phyloP scores from a whole-genome alignment of 2,113 vertebrate genomes.

The Ciconia stormi region DNA sequence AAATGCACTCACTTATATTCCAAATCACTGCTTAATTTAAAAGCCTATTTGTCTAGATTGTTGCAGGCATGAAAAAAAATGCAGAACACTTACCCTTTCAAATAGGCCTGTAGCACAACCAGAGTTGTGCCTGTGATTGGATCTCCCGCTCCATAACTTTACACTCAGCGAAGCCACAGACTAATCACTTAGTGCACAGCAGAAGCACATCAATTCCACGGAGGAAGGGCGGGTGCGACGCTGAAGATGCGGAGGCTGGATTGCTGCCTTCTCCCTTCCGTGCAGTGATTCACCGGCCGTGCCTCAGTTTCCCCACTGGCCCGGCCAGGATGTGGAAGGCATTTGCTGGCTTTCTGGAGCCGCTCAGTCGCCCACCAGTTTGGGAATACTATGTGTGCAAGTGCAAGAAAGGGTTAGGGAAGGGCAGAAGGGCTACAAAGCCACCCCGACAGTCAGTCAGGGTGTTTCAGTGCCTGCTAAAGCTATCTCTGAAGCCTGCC shows the following conservation, averaged over 20 bases:
- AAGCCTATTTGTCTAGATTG: slow-evolving; percentile 81
- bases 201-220: neutral
- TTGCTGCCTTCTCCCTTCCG: neutral
- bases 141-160: slow-evolving; percentile 51
- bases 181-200: slow-evolving; percentile 20
- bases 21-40: slow-evolving; percentile 96
- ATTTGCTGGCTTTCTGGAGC: neutral
- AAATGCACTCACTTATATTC: slow-evolving; percentile 99
- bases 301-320: slow-evolving; percentile 11
- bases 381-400: neutral
- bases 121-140: slow-evolving; percentile 58
- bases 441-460: accelerated
- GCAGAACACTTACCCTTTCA: slow-evolving; percentile 35
- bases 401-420: neutral
- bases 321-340: accelerated
- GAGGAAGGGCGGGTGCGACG: neutral
- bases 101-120: slow-evolving; percentile 23
- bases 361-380: accelerated
- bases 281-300: accelerated
- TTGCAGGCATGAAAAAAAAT: slow-evolving; percentile 38
- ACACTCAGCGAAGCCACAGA: slow-evolving; percentile 26
- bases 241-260: neutral
- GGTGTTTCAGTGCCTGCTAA: neutral
- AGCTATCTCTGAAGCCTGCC: neutral
- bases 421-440: neutral